phyloP scores from a whole-genome alignment of 2,113 vertebrate species.

The Tichodroma muraria region DNA sequence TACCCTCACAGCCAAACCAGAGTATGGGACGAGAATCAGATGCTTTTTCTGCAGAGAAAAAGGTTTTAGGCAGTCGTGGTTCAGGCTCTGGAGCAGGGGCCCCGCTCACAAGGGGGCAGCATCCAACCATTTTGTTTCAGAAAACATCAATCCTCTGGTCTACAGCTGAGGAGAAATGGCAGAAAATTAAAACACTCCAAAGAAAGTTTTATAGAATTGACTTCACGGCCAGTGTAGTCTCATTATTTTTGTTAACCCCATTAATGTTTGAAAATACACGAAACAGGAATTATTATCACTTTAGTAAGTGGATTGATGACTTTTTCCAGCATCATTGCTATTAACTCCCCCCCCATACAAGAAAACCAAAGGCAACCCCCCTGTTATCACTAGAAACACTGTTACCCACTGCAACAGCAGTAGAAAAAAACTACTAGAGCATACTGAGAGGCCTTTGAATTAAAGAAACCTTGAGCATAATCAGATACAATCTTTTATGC shows the following conservation, averaged over 20 bases:
- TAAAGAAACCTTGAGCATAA: neutral
- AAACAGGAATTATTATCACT: neutral
- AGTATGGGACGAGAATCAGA: neutral
- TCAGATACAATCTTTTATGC: neutral
- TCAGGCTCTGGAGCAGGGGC: neutral
- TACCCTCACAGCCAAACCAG: neutral
- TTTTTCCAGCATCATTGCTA: neutral
- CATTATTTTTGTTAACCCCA: neutral
- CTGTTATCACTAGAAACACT: neutral
- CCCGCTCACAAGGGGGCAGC: constrained; percentile 19
- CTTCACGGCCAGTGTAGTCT: neutral
- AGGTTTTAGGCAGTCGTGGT: neutral
- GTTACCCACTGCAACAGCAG: neutral
- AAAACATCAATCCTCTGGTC: neutral
- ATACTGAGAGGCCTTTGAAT: neutral
- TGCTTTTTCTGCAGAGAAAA: neutral
- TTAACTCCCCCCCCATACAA: neutral
- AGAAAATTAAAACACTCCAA: neutral
- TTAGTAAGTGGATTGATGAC: neutral
- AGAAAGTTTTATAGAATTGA: neutral
- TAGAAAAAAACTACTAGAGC: neutral
- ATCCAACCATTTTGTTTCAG: neutral
- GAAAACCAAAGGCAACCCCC: neutral
- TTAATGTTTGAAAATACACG: neutral
- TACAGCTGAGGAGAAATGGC: neutral